Percentiles rank a stretch among this genome's conserved stretches.
These are phyloP conservation scores for Clostera curtula DNA, from an alignment of 2,888 invertebrate species.

Conservation along the genomic window DNA sequence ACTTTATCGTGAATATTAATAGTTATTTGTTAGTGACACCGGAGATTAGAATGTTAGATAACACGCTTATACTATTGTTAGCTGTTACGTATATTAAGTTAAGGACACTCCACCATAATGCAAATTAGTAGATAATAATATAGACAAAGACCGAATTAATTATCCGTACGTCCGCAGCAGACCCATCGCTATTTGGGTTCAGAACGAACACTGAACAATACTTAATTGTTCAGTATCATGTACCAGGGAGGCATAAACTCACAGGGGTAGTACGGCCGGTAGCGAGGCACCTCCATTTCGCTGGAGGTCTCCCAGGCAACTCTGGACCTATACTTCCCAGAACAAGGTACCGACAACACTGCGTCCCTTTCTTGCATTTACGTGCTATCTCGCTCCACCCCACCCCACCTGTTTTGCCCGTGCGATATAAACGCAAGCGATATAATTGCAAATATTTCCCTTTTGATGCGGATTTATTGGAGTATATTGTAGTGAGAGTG, in stretches of 20 bases:
- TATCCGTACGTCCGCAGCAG: neutral
- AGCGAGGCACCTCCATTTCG: slow-evolving; percentile 72
- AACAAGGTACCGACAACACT: slow-evolving; percentile 28
- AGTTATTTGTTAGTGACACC: too few relatives aligned
- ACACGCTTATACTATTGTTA: too few relatives aligned
- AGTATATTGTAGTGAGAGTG: slow-evolving; percentile 7
- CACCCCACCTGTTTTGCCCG: slow-evolving; percentile 43
- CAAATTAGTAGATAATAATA: too few relatives aligned
- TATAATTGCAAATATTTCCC: slow-evolving; percentile 41
- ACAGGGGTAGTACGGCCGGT: slow-evolving; percentile 69
- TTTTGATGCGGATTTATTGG: slow-evolving; percentile 22
- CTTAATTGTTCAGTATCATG: slow-evolving; percentile 1
- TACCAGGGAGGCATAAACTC: slow-evolving; percentile 38
- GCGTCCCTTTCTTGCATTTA: slow-evolving; percentile 20
- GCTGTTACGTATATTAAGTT: too few relatives aligned
- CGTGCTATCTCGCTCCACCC: slow-evolving; percentile 21
- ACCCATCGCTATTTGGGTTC: too few relatives aligned
- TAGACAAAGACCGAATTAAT: too few relatives aligned
- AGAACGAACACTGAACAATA: slow-evolving; percentile 1
- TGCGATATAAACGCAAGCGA: slow-evolving; percentile 39
- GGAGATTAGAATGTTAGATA: too few relatives aligned
- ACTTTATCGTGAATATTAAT: too few relatives aligned
- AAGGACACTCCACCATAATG: too few relatives aligned
- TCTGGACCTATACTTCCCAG: slow-evolving; percentile 35
- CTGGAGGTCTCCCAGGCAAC: slow-evolving; percentile 68